These are phyloP conservation scores for Fopius arisanus DNA, from an alignment of 1,140 invertebrate genomes.

Conservation along the genomic window DNA sequence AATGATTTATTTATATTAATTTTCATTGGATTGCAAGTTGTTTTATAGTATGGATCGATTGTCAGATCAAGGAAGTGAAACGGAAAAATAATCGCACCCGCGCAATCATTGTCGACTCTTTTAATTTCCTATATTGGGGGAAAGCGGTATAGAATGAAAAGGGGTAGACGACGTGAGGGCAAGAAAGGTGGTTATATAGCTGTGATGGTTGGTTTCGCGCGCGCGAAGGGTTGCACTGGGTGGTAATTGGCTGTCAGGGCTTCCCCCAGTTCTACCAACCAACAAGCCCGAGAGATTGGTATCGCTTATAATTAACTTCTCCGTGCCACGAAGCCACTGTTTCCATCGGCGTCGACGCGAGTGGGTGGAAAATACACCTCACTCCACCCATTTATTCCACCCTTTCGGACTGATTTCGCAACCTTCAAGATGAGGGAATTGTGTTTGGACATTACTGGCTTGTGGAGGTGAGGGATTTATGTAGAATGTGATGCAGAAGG, in stretches of 20 bases:
- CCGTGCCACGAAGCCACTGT: conserved; percentile 65
- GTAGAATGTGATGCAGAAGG: no score
- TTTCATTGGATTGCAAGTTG: no score
- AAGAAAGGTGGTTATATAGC: conserved; percentile 21
- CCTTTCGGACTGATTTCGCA: not conserved
- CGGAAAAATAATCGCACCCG: conserved; percentile 27
- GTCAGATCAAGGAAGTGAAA: not conserved
- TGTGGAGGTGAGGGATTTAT: no score
- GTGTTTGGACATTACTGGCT: no score
- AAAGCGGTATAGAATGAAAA: conserved; percentile 23
- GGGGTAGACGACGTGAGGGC: conserved; percentile 10
- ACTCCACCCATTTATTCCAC: not conserved
- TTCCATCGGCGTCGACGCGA: conserved; percentile 54
- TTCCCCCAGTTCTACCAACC: conserved; percentile 56
- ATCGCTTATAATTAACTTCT: conserved; percentile 68
- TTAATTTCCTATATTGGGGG: conserved; percentile 47
- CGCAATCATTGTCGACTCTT: conserved; percentile 43
- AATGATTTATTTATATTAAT: not conserved
- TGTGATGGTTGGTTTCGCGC: conserved; percentile 44
- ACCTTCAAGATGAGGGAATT: not conserved
- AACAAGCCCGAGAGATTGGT: conserved; percentile 66
- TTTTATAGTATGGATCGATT: no score
- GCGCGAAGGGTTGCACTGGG: conserved; percentile 56
- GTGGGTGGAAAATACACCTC: not conserved
- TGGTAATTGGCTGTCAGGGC: conserved; percentile 67